phyloP scores from a whole-genome alignment of 2,113 vertebrate genomes.

The Tupaia tana region DNA sequence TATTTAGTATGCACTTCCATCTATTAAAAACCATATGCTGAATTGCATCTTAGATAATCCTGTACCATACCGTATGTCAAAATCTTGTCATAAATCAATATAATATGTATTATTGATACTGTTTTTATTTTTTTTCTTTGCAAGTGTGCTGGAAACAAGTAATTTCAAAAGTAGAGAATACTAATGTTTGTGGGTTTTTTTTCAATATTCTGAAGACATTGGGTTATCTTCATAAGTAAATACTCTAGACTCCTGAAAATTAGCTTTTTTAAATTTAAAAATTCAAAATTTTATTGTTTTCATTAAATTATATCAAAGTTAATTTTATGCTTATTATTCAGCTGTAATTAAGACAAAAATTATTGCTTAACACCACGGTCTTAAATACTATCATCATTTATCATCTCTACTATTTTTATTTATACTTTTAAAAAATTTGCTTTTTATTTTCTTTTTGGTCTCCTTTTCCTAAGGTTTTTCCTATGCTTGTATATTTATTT shows the following conservation, averaged over 20 bases:
- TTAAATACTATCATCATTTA: neutral
- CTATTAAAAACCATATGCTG: neutral
- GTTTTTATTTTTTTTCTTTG: neutral
- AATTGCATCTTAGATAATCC: neutral
- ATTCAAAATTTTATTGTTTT: neutral
- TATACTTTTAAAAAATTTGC: neutral
- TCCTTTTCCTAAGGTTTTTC: neutral
- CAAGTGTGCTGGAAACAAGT: neutral
- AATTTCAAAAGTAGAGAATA: neutral
- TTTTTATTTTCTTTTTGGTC: neutral
- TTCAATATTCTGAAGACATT: neutral
- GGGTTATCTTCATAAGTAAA: neutral
- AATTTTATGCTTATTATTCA: neutral
- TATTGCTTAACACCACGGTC: neutral
- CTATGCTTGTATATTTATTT: too few relatives aligned
- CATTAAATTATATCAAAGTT: neutral
- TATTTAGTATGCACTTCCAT: neutral
- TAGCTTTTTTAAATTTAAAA: neutral
- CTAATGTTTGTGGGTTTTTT: neutral
- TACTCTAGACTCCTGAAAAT: neutral
- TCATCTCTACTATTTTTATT: neutral
- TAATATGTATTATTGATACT: neutral
- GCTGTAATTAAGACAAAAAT: neutral
- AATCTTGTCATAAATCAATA: neutral
- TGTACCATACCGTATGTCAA: neutral